These are phyloP conservation scores for Rousettus madagascariensis DNA, from an alignment of 2,797 vertebrate genomes.

Conservation along the genomic window DNA sequence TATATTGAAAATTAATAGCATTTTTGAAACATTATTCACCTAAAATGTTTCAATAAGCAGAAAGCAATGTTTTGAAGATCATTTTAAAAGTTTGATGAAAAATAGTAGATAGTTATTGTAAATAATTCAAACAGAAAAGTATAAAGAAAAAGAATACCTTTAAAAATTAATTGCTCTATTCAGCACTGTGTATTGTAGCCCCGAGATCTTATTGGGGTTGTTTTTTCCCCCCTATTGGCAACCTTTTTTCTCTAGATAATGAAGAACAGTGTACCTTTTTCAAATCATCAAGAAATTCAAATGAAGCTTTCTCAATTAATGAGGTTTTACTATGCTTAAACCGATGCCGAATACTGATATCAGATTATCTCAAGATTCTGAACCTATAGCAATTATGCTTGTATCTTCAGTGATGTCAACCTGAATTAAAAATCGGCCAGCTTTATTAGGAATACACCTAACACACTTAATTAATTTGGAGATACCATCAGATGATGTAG, in stretches of 20 bases:
- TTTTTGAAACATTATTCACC: neutral
- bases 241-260: neutral
- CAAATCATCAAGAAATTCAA: conserved; percentile 47
- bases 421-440: conserved; percentile 46
- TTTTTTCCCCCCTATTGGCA: neutral
- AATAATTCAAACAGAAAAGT: neutral
- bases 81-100: neutral
- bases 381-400: conserved; percentile 37
- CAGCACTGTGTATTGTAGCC: neutral
- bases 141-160: neutral
- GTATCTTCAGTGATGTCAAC: conserved; percentile 26
- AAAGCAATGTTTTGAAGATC: neutral
- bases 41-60: neutral
- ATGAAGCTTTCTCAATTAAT: conserved; percentile 62
- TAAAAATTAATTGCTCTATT: neutral
- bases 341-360: conserved; percentile 26
- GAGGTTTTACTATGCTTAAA: conserved; percentile 17
- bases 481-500: conserved; percentile 58
- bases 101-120: neutral
- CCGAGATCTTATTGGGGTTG: neutral
- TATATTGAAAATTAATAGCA: neutral
- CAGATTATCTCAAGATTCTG: conserved; percentile 47
- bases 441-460: conserved; percentile 43
- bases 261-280: neutral
- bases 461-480: conserved; percentile 64